Evolutionary conservation across 2,888 invertebrate species (phyloP).

Genomic region (Dendrolimus pini): DNA sequence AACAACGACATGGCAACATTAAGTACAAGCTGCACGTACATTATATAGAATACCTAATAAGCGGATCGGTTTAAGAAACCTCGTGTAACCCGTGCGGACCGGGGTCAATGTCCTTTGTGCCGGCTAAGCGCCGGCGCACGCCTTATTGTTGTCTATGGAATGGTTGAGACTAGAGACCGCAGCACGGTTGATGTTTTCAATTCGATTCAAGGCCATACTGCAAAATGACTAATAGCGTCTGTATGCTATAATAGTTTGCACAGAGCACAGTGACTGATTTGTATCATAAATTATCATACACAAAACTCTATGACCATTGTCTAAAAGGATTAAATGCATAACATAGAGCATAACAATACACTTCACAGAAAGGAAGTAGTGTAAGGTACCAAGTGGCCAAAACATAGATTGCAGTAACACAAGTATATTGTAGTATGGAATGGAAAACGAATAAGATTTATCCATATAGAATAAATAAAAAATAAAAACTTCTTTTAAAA

Average conservation of each 20-base stretch:
- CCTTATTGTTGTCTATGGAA: constrained; percentile 61
- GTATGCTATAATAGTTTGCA: constrained; percentile 10
- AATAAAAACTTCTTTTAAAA: too few relatives aligned
- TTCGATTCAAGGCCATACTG: constrained; percentile 38
- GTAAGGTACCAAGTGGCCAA: too few relatives aligned
- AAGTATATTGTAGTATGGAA: too few relatives aligned
- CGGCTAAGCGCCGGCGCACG: constrained; percentile 60
- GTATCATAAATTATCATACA: too few relatives aligned
- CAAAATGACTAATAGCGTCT: constrained; percentile 16
- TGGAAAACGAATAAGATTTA: too few relatives aligned
- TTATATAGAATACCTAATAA: constrained; percentile 65
- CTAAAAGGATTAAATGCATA: too few relatives aligned
- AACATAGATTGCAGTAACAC: too few relatives aligned
- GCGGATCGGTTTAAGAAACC: constrained; percentile 64
- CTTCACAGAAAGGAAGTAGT: too few relatives aligned
- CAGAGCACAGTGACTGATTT: background rate
- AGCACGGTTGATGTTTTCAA: constrained; percentile 26
- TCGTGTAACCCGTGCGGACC: constrained; percentile 52
- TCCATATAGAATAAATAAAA: too few relatives aligned
- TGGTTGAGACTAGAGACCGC: constrained; percentile 32
- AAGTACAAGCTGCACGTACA: constrained; percentile 17
- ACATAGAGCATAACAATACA: too few relatives aligned
- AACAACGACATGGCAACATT: too few relatives aligned
- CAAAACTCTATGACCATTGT: too few relatives aligned
- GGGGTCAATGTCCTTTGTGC: constrained; percentile 49